These are phyloP conservation scores for Megalops atlanticus DNA, from an alignment of 2,113 vertebrate genomes.

Conservation along the genomic window DNA sequence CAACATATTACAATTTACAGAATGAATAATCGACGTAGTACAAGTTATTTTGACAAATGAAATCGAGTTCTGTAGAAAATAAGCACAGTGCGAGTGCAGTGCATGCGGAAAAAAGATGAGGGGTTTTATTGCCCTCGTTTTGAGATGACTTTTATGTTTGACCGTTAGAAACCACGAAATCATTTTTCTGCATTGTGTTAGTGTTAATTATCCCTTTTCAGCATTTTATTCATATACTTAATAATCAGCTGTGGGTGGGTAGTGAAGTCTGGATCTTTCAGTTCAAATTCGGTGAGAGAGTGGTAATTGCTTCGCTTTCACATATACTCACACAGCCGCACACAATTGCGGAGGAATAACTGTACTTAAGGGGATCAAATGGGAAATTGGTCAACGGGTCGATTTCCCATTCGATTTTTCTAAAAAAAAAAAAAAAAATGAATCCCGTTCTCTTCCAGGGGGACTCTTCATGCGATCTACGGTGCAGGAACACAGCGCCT, in stretches of 20 bases:
- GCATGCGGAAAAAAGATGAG: background rate
- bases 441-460: conserved; percentile 69
- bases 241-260: conserved; percentile 6
- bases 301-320: background rate
- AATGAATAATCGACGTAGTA: background rate
- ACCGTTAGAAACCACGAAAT: background rate
- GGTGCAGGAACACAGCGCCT: conserved; percentile 98
- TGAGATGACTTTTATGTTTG: background rate
- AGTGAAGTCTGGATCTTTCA: conserved; percentile 7
- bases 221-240: conserved; percentile 8
- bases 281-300: conserved; percentile 2
- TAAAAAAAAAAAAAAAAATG: conserved; percentile 9
- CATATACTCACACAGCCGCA: background rate
- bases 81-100: background rate
- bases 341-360: conserved; percentile 7
- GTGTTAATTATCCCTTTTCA: background rate
- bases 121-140: background rate
- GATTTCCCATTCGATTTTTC: conserved; percentile 12
- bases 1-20: background rate
- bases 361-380: background rate
- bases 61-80: background rate
- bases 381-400: conserved; percentile 11
- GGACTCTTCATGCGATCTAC: conserved; percentile 98
- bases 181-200: background rate
- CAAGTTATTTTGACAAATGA: background rate